Base-by-base conservation (phyloP, 2,797 vertebrate genomes). In the Acropternis orthonyx region DNA sequence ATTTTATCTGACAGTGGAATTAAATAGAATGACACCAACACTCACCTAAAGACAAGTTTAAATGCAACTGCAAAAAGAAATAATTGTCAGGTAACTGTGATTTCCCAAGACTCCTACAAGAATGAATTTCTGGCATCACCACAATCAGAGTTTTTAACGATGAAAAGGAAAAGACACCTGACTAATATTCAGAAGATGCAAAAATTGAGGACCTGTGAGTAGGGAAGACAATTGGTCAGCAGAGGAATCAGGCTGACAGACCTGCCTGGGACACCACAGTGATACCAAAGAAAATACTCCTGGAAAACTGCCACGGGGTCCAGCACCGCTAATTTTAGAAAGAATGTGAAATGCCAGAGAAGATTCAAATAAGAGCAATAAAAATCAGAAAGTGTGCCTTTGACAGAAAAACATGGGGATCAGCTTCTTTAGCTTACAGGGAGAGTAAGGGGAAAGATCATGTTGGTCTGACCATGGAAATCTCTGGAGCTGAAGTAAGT, bases 181-280 rank as follows among this genome's bases (percentile, higher is more conserved):
- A 65, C 7, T 76, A 61, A 62, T 18, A 49, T 28, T 48, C 41
- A 62, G 49, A 83, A 76, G n/a, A 61, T 8, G 7, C 16, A 85
- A 71, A 76, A 71, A 19, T 0, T 14, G 24, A 72, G n/a, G 51
- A 48, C 13, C 16, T 62, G 34, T 0, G 0, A 76, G 41, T 6
- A 44, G 22, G 12, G 43, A 73, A 69, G 12, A 32, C 41, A 49
- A 8, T 12, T 27, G 21, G 18, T 32, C 43, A 62, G 82, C 58
- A 81, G 19, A 58, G 9, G 14, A 52, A 34, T 13, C 4, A 2
- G 46, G 7, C 49, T 75, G 37, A 12, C 20, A 21, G 48, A 46
- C 11, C 52, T 58, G 72, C 39, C 58, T 17, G 46, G 32, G 67
- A 58, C 63, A 52, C 15, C 32, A 34, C 9, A 3, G 30, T 2